phyloP scores from a whole-genome alignment of 2,888 invertebrate species.

The Acheta domesticus region DNA sequence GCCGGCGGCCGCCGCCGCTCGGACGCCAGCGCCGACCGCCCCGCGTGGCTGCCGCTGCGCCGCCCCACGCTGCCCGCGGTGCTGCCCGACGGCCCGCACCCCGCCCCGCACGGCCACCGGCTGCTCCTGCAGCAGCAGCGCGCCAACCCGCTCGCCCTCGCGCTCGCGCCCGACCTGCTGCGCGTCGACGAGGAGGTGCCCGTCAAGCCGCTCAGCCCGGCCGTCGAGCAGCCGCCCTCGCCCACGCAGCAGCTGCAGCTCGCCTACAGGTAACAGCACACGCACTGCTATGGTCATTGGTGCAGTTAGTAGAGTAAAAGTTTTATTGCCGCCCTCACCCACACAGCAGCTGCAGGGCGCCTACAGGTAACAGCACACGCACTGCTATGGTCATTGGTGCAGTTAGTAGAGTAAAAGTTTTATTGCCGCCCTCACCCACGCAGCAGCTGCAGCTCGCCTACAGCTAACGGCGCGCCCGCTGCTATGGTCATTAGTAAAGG shows the following conservation, averaged over 20 bases:
- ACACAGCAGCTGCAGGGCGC: no score
- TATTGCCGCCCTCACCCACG: slow-evolving; percentile 39
- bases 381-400: no score
- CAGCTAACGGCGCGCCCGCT: background rate
- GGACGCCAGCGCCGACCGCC: background rate
- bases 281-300: background rate
- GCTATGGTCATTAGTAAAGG: background rate
- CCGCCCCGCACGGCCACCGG: background rate
- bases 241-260: slow-evolving; percentile 41
- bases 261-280: background rate
- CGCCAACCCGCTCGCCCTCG: background rate
- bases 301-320: background rate
- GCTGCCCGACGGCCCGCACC: background rate
- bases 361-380: no score
- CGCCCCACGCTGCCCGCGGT: background rate
- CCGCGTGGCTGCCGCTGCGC: background rate
- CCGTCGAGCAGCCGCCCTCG: slow-evolving; percentile 47
- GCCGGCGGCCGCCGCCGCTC: slow-evolving; percentile 5
- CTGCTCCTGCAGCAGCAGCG: background rate
- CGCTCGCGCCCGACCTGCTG: slow-evolving; percentile 45
- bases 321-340: no score
- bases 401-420: slow-evolving; percentile 41
- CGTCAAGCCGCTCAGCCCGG: slow-evolving; percentile 67
- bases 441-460: background rate
- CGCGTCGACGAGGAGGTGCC: slow-evolving; percentile 58